Conservation (phyloP, 2,113 vertebrate genomes). For the Nicator chloris region DNA sequence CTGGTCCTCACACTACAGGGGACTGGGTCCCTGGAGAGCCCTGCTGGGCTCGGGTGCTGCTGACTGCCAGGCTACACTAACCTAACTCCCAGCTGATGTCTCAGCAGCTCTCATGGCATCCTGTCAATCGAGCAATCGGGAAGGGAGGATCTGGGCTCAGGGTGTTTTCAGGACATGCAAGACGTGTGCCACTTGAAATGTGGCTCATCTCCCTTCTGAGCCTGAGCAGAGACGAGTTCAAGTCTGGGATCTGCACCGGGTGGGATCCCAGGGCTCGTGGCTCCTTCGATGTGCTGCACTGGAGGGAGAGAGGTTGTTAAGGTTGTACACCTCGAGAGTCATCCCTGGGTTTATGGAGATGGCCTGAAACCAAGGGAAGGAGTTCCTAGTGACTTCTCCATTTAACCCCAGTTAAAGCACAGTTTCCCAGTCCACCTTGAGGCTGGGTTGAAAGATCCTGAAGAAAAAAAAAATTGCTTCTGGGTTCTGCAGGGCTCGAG, state of each 20-base stretch:
- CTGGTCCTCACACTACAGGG: not conserved
- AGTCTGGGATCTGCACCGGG: not conserved
- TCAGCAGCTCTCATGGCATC: not conserved
- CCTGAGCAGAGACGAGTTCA: not conserved
- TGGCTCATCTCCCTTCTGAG: not conserved
- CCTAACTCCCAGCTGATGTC: not conserved
- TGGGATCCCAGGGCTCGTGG: not conserved
- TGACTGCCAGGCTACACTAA: not conserved
- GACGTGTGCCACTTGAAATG: not conserved
- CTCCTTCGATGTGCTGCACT: not conserved
- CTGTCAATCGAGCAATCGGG: not conserved
- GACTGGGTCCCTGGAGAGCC: not conserved
- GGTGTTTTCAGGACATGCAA: slow-evolving; percentile 23
- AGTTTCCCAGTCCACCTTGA: not conserved
- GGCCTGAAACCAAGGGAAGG: not conserved
- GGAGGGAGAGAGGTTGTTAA: not conserved
- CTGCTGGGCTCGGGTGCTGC: not conserved
- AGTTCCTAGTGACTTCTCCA: not conserved
- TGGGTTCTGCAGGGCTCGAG: not conserved
- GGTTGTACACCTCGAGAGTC: not conserved
- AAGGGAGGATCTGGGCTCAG: not conserved
- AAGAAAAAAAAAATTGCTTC: not conserved
- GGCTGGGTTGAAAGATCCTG: not conserved
- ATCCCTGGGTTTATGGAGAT: not conserved
- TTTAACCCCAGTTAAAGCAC: not conserved